Evolutionary conservation across 2,888 invertebrate genomes (phyloP), one percentile per base, ranked within the genome.

Genomic region (Amiota minor): DNA sequence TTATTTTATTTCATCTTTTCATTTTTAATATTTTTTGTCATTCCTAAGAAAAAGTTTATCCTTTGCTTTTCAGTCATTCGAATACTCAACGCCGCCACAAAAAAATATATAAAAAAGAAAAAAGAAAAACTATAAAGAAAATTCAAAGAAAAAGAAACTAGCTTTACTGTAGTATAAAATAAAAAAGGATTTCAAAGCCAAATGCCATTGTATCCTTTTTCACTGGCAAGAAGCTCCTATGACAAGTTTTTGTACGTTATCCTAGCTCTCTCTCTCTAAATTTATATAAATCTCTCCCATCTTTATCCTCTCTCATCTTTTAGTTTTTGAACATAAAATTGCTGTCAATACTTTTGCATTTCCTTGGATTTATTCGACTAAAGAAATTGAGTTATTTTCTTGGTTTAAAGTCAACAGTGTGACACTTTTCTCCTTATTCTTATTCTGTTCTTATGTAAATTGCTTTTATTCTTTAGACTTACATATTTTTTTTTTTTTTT

Each of bases 321-420:
- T 78, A 71, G 35, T 14, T 18, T 8, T 10, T 12, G 11, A 12
- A 18, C 12, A 59, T 45, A 69, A 55, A 35, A 35, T 35, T 75
- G 78, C 73, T 70, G 62, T 72, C 76, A 79, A 78, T 78, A 74
- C 71, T 77, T 78, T 75, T 80, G 76, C 75, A 67, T 75, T 78
- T 77, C 59, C 70, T 45, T 62, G 11, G 23, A 14, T 6, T 45
- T 20, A 11, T 35, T 35, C 6, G 2, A 4, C 35, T 6, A 35
- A 35, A 35, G 35, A 35, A 83, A 83, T 86, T 84, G 83, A 83
- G 83, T 83, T 84, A 83, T 86, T 80, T 80, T 81, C 81, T 76
- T 67, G 49, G 49, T 18, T 35, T 49, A 49, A 67, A 67, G 65
- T 67, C 65, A 67, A 67, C 20, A 67, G 65, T 18, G 65, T 71